Base-by-base conservation (phyloP, 2,888 invertebrate genomes). In the Cheilosia scutellata region DNA sequence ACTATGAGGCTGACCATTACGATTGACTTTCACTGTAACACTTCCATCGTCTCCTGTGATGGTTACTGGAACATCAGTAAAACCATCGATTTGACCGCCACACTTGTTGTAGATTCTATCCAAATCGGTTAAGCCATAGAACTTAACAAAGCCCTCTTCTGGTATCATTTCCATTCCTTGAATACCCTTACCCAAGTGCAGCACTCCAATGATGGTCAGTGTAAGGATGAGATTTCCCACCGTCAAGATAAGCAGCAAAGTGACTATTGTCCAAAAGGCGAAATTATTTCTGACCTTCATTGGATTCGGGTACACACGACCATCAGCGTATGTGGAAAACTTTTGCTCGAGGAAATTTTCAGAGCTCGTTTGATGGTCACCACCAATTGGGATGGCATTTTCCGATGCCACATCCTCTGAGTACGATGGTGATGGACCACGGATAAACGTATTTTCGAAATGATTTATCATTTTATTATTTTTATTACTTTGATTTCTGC, bases 91-190 rank as follows among this genome's bases (percentile, higher is more conserved):
- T 88, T 94, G 92, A 0, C 96, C 96, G 88, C 96, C 95, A 0
- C 94, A 93, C 90, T 96, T 96, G 9, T 90, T 91, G 89, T 95
- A 95, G n/a, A 97, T 93, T 82, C 95, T 94, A 88, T 96, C 96
- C 87, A 97, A 93, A 90, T 97, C 96, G 0, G 96, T 94, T 53
- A 94, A 93, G 0, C 97, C 97, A 84, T 95, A 96, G 90, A 97
- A 96, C 90, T 97, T 97, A 0, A 97, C 93, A 0, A 96, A 93
- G 82, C 95, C 94, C 82, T 95, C 95, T 68, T 96, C 95, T 0
- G 95, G 94, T 77, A 97, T 94, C 58, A 97, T 94, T 92, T 98
- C 97, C 92, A 98, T 94, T 88, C 96, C 96, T 90, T 97, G 96
- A 94, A 97, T 96, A 6, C 97, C 97, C 90, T 95, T 95, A 0